phyloP scores from a whole-genome alignment of 2,797 vertebrate species.

The Dendrocincla fuliginosa region DNA sequence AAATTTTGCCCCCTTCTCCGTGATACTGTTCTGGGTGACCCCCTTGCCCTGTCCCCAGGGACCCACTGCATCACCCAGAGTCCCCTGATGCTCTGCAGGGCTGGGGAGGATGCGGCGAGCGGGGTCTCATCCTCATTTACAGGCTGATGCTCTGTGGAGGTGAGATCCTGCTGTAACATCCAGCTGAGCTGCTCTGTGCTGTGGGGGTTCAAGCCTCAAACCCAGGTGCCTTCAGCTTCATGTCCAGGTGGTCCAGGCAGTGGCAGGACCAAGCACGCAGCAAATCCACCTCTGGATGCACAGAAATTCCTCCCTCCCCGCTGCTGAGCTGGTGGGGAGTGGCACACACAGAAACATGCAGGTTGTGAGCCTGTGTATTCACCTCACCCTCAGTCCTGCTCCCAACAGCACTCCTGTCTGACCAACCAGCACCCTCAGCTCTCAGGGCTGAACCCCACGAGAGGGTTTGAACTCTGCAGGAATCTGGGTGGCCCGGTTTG shows the following conservation, averaged over 20 bases:
- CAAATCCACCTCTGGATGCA: rapidly evolving
- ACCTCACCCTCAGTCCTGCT: neutral
- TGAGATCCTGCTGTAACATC: neutral
- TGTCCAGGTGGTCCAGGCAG: neutral
- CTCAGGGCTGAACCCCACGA: rapidly evolving
- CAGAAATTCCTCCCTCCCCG: neutral
- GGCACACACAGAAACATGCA: rapidly evolving
- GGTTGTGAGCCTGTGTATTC: neutral
- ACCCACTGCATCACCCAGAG: neutral
- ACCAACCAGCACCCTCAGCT: neutral
- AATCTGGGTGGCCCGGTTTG: neutral
- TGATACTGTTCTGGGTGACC: neutral
- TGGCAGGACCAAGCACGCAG: neutral
- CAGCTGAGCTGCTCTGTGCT: neutral
- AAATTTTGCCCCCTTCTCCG: neutral
- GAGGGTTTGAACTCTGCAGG: neutral
- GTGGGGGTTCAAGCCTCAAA: rapidly evolving
- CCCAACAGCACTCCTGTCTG: rapidly evolving
- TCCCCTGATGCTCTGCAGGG: neutral
- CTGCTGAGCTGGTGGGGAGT: neutral
- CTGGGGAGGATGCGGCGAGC: rapidly evolving
- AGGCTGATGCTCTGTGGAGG: neutral
- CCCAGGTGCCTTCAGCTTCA: neutral
- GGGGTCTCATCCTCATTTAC: neutral
- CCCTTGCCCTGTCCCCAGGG: neutral